A percentile compares a stretch with the other conserved stretches of the same genome.
These are phyloP conservation scores for Hylaeus anthracinus DNA, from an alignment of 1,140 invertebrate species.

Conservation along the genomic window DNA sequence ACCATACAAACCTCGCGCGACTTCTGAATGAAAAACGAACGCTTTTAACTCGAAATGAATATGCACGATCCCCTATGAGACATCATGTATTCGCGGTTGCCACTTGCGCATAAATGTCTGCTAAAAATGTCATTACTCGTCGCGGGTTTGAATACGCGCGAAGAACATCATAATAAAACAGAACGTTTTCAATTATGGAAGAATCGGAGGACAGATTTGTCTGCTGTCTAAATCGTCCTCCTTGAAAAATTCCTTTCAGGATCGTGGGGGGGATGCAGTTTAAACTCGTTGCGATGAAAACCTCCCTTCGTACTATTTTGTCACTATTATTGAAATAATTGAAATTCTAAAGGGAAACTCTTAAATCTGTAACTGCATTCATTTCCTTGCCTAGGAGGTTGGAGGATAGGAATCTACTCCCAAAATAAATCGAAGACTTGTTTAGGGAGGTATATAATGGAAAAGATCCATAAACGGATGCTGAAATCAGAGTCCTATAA, in stretches of 20 bases:
- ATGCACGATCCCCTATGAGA: conserved; percentile 8
- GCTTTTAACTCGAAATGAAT: conserved; percentile 35
- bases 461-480: conserved; percentile 26
- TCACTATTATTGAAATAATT: too few relatives aligned
- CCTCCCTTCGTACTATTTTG: too few relatives aligned
- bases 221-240: background rate
- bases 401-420: too few relatives aligned
- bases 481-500: conserved; percentile 21
- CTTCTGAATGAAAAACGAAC: conserved; percentile 9
- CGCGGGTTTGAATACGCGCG: conserved; percentile 10
- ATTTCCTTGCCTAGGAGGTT: too few relatives aligned
- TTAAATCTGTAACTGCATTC: too few relatives aligned
- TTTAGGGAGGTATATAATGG: too few relatives aligned
- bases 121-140: conserved; percentile 24
- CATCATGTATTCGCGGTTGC: conserved; percentile 7
- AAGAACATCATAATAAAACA: conserved; percentile 2
- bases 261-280: background rate
- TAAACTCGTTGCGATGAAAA: too few relatives aligned
- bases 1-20: background rate
- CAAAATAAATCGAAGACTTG: too few relatives aligned
- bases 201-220: background rate
- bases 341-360: too few relatives aligned
- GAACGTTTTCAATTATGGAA: conserved; percentile 1
- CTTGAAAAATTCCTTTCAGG: background rate
- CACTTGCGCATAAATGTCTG: conserved; percentile 4